Conservation (phyloP, 2,113 vertebrate species). For the Leucopternis melanops region DNA sequence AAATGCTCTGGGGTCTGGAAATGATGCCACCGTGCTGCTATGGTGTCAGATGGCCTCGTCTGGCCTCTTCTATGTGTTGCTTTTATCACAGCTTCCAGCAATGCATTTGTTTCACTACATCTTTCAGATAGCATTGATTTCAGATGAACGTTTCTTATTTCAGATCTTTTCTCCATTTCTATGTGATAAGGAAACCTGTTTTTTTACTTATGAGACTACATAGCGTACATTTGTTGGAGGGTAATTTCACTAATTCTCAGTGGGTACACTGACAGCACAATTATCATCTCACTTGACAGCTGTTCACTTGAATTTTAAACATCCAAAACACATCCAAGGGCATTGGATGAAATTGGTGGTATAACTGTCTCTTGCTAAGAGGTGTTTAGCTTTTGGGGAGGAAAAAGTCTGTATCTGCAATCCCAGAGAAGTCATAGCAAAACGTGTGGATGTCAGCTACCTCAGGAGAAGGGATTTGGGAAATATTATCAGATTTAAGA, state of each 20-base stretch:
- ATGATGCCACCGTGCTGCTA: background rate
- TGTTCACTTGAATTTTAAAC: constrained; percentile 35
- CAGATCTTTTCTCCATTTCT: background rate
- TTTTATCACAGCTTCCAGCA: background rate
- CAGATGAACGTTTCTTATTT: background rate
- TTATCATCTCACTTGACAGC: constrained; percentile 31
- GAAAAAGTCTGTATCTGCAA: background rate
- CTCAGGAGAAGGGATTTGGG: background rate
- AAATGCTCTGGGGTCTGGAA: background rate
- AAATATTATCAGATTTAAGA: background rate
- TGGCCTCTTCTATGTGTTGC: background rate
- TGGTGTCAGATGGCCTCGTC: background rate
- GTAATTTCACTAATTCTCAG: background rate
- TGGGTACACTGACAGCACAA: background rate
- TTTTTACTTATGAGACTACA: background rate
- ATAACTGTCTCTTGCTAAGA: background rate
- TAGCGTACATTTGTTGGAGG: background rate
- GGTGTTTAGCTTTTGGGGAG: background rate
- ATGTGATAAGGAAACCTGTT: background rate
- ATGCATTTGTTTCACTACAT: background rate
- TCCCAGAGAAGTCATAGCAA: background rate
- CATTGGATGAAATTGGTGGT: background rate
- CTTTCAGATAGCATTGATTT: background rate
- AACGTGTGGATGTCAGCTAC: background rate
- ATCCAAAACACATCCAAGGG: background rate